These are phyloP conservation scores for Calidris pygmaea DNA, from an alignment of 2,113 vertebrate genomes.

Conservation along the genomic window DNA sequence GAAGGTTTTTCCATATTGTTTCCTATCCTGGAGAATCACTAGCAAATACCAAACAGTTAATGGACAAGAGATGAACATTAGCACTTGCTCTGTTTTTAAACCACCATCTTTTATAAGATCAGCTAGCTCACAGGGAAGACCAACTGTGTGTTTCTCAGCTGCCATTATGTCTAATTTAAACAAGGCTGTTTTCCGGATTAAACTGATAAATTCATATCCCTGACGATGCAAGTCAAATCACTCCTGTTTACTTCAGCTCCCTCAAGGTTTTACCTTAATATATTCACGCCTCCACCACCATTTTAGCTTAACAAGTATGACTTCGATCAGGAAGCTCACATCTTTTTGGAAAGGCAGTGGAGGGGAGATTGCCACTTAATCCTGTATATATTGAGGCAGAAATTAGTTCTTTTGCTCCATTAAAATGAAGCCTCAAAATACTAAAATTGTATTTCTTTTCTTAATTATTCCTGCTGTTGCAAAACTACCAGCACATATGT, in stretches of 20 bases:
- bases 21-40: neutral
- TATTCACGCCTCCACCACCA: neutral
- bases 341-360: neutral
- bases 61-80: neutral
- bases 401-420: constrained; percentile 37
- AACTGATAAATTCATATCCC: neutral
- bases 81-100: neutral
- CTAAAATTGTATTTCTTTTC: neutral
- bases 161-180: neutral
- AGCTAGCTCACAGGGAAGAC: neutral
- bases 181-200: neutral
- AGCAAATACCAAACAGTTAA: neutral
- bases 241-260: neutral
- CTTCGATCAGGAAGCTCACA: neutral
- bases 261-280: neutral
- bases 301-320: neutral
- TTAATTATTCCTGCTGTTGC: constrained; percentile 45
- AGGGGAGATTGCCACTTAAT: constrained; percentile 6
- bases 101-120: neutral
- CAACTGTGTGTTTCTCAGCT: neutral
- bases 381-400: neutral
- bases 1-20: neutral
- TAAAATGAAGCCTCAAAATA: neutral
- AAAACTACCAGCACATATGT: constrained; percentile 8
- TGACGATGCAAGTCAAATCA: neutral